phyloP scores from a whole-genome alignment of 2,888 invertebrate genomes.

The Amphipyra tragopoginis region DNA sequence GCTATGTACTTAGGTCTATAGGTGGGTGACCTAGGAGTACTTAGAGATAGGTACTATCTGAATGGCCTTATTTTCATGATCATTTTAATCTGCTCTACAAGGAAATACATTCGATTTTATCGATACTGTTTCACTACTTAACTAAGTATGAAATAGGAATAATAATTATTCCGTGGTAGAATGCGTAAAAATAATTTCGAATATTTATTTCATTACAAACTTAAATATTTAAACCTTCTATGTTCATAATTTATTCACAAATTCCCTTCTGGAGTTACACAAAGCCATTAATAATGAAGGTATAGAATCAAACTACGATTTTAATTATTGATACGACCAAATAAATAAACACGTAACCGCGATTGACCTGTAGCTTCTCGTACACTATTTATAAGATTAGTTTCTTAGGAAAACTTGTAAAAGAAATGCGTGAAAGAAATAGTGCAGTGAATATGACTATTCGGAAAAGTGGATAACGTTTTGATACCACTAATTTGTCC shows the following conservation, averaged over 20 bases:
- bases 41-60: not conserved
- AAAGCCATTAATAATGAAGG: constrained; percentile 12
- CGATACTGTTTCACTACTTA: too few species aligned
- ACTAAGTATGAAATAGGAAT: too few species aligned
- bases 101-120: too few species aligned
- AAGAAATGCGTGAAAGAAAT: constrained; percentile 7
- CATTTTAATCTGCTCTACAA: too few species aligned
- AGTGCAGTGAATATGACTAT: not conserved
- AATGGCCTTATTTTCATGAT: too few species aligned
- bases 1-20: not conserved
- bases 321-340: constrained; percentile 26
- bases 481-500: not conserved
- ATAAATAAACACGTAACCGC: constrained; percentile 35
- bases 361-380: constrained; percentile 51
- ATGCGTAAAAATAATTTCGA: too few species aligned
- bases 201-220: too few species aligned
- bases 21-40: constrained; percentile 1
- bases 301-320: constrained; percentile 15
- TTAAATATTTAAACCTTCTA: too few species aligned
- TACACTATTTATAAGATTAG: constrained; percentile 24
- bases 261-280: not conserved
- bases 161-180: too few species aligned
- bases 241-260: constrained; percentile 4
- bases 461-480: not conserved
- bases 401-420: constrained; percentile 7